phyloP scores from a whole-genome alignment of 1,140 invertebrate species.

The Cylas formicarius region DNA sequence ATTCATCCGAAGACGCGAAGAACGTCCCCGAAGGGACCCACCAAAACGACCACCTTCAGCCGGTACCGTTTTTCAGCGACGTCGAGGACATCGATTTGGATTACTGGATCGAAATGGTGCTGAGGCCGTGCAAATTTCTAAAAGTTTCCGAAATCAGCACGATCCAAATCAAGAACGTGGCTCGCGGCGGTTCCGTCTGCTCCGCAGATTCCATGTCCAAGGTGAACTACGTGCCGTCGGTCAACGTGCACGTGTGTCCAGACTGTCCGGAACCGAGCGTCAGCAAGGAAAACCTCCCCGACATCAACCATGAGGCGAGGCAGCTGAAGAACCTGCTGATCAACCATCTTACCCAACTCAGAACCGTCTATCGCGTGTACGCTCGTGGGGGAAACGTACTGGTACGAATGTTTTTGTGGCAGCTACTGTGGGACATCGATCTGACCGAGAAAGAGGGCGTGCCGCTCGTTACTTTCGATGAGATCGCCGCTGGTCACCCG shows the following conservation, averaged over 20 bases:
- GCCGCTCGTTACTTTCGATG: conserved; percentile 47
- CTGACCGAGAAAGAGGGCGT: conserved; percentile 42
- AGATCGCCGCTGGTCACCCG: conserved; percentile 41
- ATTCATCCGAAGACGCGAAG: too few relatives aligned
- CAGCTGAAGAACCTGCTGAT: conserved; percentile 13
- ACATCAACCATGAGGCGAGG: background rate
- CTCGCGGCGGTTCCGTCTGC: background rate
- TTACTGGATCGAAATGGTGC: conserved; percentile 9
- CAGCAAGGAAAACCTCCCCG: background rate
- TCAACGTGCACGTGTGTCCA: background rate
- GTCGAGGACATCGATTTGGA: conserved; percentile 26
- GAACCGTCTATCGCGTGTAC: conserved; percentile 16
- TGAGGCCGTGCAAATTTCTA: background rate
- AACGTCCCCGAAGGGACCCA: too few relatives aligned
- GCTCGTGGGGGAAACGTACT: conserved; percentile 27
- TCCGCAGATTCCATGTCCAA: background rate
- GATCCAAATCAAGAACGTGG: background rate
- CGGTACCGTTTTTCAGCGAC: too few relatives aligned
- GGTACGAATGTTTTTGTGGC: conserved; percentile 51
- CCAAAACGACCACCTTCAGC: too few relatives aligned
- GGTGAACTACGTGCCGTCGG: background rate
- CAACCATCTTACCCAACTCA: conserved; percentile 14
- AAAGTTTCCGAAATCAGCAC: background rate
- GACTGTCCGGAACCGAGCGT: background rate
- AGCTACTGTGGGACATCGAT: conserved; percentile 44